These are phyloP conservation scores for Semaprochilodus insignis DNA, from an alignment of 2,797 vertebrate genomes.

Conservation along the genomic window DNA sequence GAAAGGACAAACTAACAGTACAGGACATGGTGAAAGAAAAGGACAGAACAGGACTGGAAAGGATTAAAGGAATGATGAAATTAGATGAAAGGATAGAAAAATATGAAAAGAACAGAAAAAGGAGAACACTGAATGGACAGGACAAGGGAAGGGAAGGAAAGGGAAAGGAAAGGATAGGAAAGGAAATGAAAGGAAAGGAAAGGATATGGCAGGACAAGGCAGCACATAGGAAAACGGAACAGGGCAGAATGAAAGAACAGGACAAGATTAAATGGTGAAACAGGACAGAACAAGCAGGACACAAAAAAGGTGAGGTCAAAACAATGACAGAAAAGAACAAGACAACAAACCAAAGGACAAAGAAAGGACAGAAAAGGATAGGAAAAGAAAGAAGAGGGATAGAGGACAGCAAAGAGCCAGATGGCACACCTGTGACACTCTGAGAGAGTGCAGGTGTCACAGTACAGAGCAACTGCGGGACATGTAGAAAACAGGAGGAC, in stretches of 20 bases:
- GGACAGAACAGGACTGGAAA: too few species aligned
- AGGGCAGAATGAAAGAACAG: background rate
- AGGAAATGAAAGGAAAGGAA: background rate
- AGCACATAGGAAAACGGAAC: background rate
- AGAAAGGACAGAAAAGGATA: slow-evolving; percentile 7
- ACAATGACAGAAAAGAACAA: background rate
- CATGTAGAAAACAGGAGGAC: background rate
- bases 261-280: background rate
- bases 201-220: too few species aligned
- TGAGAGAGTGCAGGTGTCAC: slow-evolving; percentile 5
- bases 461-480: background rate
- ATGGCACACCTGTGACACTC: background rate
- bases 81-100: background rate
- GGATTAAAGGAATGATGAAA: too few species aligned
- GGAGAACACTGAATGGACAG: background rate
- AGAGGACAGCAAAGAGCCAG: background rate
- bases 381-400: background rate
- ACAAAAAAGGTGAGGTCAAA: background rate
- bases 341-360: background rate
- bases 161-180: background rate
- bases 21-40: too few species aligned
- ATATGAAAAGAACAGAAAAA: background rate
- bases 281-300: background rate
- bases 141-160: background rate
- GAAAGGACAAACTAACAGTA: background rate